Conservation (phyloP, 2,888 invertebrate genomes). For the Digitonthophagus gazella region DNA sequence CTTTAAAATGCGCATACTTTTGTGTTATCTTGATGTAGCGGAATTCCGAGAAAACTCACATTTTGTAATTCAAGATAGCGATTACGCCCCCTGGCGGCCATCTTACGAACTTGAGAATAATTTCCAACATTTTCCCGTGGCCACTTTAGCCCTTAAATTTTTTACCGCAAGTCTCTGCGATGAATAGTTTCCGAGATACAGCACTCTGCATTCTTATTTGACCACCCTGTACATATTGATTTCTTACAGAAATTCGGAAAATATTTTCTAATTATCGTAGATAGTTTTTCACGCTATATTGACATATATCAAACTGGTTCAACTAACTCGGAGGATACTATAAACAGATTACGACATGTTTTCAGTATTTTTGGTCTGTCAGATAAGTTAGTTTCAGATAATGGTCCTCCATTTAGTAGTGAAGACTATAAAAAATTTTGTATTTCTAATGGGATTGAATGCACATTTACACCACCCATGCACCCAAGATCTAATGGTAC, state of each 20-base stretch:
- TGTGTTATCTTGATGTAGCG: too few species aligned
- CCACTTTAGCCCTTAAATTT: too few species aligned
- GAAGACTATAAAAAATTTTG: constrained; percentile 31
- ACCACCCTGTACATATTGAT: constrained; percentile 49
- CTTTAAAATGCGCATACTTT: too few species aligned
- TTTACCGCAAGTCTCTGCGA: too few species aligned
- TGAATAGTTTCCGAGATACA: too few species aligned
- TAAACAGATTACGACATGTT: constrained; percentile 30
- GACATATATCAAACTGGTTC: background rate
- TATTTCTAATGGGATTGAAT: constrained; percentile 23
- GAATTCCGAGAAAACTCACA: too few species aligned
- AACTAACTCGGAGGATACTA: constrained; percentile 11
- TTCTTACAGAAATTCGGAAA: constrained; percentile 44
- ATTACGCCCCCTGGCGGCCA: too few species aligned
- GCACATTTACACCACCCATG: constrained; percentile 26
- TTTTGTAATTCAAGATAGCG: too few species aligned
- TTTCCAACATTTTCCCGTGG: too few species aligned
- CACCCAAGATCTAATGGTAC: constrained; percentile 34
- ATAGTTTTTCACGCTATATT: constrained; percentile 42
- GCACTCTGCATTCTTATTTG: too few species aligned
- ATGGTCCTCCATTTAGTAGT: constrained; percentile 32
- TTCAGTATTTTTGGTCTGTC: constrained; percentile 31
- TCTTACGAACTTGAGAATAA: too few species aligned
- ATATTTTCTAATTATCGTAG: constrained; percentile 43
- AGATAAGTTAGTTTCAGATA: constrained; percentile 31